These are phyloP conservation scores for Sitophilus oryzae DNA, from an alignment of 1,140 invertebrate species.

Conservation along the genomic window DNA sequence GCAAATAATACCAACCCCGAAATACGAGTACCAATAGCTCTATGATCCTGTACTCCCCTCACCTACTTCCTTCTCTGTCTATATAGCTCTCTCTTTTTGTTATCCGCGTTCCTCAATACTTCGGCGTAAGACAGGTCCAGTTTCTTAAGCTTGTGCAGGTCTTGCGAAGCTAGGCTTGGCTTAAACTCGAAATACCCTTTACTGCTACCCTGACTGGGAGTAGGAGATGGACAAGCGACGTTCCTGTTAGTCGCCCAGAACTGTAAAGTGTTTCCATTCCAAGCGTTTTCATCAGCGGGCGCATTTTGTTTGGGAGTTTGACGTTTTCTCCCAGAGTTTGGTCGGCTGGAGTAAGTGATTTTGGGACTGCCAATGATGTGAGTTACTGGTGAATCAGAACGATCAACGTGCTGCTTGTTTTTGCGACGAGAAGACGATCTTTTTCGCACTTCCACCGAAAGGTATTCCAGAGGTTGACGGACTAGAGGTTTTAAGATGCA, in stretches of 20 bases:
- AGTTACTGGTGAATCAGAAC: conserved; percentile 57
- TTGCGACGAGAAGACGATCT: conserved; percentile 56
- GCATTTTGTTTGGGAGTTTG: conserved; percentile 21
- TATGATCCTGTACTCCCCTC: neutral
- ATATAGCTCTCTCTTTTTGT: conserved; percentile 35
- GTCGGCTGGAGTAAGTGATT: conserved; percentile 51
- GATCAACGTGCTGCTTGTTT: conserved; percentile 54
- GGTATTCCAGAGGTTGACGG: conserved; percentile 59
- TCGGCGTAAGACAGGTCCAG: conserved; percentile 79
- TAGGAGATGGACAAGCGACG: conserved; percentile 50
- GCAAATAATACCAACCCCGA: neutral
- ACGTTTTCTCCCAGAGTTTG: conserved; percentile 50
- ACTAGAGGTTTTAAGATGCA: conserved; percentile 52
- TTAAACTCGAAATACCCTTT: conserved; percentile 54
- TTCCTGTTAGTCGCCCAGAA: conserved; percentile 54
- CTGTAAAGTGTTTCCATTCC: conserved; percentile 61
- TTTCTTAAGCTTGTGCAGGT: conserved; percentile 70
- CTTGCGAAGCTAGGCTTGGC: conserved; percentile 69
- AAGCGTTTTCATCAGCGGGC: conserved; percentile 39
- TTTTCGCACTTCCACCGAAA: conserved; percentile 55
- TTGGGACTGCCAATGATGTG: conserved; percentile 50
- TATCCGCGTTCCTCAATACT: conserved; percentile 64
- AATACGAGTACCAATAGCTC: neutral
- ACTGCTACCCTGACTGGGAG: conserved; percentile 46
- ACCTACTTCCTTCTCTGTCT: conserved; percentile 30